A percentile compares a stretch with the other conserved stretches of the same genome.
phyloP scores from a whole-genome alignment of 2,888 invertebrate genomes.

The Nomada flava region DNA sequence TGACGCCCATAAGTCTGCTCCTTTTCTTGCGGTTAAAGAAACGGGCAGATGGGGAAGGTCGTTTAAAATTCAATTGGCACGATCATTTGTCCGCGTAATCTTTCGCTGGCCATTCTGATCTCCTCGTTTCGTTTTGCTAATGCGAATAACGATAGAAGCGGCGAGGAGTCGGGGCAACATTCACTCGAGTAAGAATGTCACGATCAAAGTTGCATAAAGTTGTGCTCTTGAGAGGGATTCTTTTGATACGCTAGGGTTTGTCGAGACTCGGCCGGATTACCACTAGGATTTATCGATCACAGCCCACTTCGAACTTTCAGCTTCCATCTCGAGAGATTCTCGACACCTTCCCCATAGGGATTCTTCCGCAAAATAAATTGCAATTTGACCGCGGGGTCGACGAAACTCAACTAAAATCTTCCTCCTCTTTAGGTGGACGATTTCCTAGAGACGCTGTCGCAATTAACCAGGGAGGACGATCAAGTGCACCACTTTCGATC shows the following conservation, averaged over 20 bases:
- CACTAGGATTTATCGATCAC: neutral
- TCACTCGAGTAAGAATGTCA: constrained; percentile 18
- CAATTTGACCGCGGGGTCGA: neutral
- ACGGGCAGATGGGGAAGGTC: neutral
- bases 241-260: neutral
- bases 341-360: neutral
- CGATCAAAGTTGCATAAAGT: constrained; percentile 23
- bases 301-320: neutral
- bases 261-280: neutral
- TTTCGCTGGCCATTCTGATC: neutral
- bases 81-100: neutral
- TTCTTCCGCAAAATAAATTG: too few relatives aligned
- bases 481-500: constrained; percentile 91
- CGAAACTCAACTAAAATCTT: neutral
- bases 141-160: neutral
- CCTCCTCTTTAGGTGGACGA: constrained; percentile 86
- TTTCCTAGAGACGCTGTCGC: constrained; percentile 90
- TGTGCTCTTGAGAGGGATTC: neutral
- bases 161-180: neutral
- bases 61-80: constrained; percentile 7
- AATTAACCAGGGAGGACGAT: constrained; percentile 94
- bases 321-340: neutral
- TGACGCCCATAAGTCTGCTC: neutral
- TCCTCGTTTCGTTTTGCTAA: neutral
- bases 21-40: too few relatives aligned